A percentile compares a stretch with the other conserved stretches of the same genome.
phyloP scores from a whole-genome alignment of 1,140 invertebrate genomes.

The Protaetia brevitarsis region DNA sequence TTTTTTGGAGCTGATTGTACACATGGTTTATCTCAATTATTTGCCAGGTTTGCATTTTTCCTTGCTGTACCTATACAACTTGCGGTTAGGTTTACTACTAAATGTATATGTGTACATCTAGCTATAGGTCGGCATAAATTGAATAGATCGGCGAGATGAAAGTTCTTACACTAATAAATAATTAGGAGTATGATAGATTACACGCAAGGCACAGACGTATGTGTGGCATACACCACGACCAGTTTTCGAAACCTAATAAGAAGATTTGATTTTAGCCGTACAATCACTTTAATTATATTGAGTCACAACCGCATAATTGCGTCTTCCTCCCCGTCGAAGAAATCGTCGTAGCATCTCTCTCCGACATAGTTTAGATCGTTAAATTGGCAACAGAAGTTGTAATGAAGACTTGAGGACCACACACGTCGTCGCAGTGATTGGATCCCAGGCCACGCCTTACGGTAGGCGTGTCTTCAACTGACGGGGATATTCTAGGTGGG shows the following conservation, averaged over 20 bases:
- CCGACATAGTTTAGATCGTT: slow-evolving; percentile 34
- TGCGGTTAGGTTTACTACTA: not conserved
- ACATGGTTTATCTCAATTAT: too few relatives aligned
- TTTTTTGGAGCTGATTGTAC: too few relatives aligned
- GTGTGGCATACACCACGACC: slow-evolving; percentile 17
- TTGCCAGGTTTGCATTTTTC: too few relatives aligned
- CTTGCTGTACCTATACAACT: too few relatives aligned
- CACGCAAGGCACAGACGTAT: slow-evolving; percentile 1
- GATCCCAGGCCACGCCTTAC: slow-evolving; percentile 34
- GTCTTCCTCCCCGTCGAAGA: not conserved
- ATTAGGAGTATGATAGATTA: slow-evolving; percentile 23
- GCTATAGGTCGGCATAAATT: not conserved
- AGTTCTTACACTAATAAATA: slow-evolving; percentile 21
- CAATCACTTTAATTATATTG: slow-evolving; percentile 34
- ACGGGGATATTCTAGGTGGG: not conserved
- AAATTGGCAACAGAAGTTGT: slow-evolving; percentile 46
- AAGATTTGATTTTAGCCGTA: slow-evolving; percentile 31
- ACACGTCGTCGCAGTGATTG: slow-evolving; percentile 47
- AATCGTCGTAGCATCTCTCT: not conserved
- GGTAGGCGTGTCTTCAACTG: slow-evolving; percentile 7
- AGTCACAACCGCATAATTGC: slow-evolving; percentile 19
- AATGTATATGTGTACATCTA: not conserved
- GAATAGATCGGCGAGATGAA: slow-evolving; percentile 19
- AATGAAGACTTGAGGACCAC: slow-evolving; percentile 48
- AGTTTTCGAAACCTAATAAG: slow-evolving; percentile 27